phyloP scores from a whole-genome alignment of 2,888 invertebrate species.

The Mesorhabditis belari region DNA sequence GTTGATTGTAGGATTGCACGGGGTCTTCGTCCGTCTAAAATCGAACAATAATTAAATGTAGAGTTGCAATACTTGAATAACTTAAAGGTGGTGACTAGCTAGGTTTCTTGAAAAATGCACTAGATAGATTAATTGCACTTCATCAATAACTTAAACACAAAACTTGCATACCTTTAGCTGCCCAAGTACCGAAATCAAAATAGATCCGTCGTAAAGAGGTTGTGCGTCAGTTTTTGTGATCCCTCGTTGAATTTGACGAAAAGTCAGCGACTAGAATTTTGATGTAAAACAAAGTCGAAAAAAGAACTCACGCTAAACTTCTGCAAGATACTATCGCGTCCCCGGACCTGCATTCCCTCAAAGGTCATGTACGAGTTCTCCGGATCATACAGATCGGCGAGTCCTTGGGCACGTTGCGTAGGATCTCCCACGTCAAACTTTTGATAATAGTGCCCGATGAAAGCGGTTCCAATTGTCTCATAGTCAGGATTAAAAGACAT shows the following conservation, averaged over 20 bases:
- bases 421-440: conserved; percentile 70
- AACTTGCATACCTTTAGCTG: conserved; percentile 75
- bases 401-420: conserved; percentile 72
- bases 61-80: background rate
- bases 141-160: background rate
- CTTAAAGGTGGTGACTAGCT: background rate
- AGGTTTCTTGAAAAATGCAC: background rate
- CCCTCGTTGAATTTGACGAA: conserved; percentile 83
- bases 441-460: conserved; percentile 87
- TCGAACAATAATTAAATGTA: conserved; percentile 10
- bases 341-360: conserved; percentile 85
- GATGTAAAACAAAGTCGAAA: background rate
- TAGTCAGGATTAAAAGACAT: conserved; percentile 71
- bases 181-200: conserved; percentile 88
- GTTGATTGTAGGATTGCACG: conserved; percentile 85
- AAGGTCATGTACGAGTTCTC: conserved; percentile 70
- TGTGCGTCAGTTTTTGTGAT: conserved; percentile 91
- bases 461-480: conserved; percentile 84
- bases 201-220: conserved; percentile 95
- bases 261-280: conserved; percentile 73
- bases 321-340: conserved; percentile 86
- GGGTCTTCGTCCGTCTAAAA: conserved; percentile 88
- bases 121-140: background rate
- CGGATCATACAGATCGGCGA: conserved; percentile 83
- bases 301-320: conserved; percentile 74